Percentiles rank a stretch among this genome's conserved stretches.
Evolutionary conservation across 2,797 vertebrate genomes (phyloP).

Genomic region (Pangasius mekongensis): DNA sequence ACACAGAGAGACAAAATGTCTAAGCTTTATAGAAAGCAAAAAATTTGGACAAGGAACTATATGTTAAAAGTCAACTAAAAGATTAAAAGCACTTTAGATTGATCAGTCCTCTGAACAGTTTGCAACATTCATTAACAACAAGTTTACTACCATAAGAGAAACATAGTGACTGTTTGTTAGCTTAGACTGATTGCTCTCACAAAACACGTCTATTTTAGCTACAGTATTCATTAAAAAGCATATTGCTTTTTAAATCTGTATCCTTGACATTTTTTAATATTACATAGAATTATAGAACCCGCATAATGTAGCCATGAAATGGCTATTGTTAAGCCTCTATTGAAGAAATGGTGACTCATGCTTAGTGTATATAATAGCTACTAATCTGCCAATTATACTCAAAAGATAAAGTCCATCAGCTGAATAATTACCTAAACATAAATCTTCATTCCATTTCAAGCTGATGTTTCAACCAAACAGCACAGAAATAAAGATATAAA

Average conservation of each 20-base stretch:
- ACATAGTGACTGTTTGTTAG: background rate
- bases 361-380: background rate
- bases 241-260: background rate
- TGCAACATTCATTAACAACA: background rate
- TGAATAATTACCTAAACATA: no score
- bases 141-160: background rate
- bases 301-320: background rate
- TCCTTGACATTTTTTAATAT: background rate
- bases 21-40: slow-evolving; percentile 36
- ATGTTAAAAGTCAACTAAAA: slow-evolving; percentile 37
- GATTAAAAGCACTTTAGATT: background rate
- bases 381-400: background rate
- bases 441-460: background rate
- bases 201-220: background rate
- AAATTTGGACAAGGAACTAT: slow-evolving; percentile 44
- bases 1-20: slow-evolving; percentile 36
- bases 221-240: background rate
- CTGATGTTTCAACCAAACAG: background rate
- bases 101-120: background rate
- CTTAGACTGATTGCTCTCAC: background rate
- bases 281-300: background rate
- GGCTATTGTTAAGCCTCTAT: background rate
- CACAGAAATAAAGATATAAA: background rate
- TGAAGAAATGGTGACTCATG: background rate
- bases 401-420: background rate